Base-by-base conservation (phyloP, 2,113 vertebrate species). In the Chaetura pelagica region DNA sequence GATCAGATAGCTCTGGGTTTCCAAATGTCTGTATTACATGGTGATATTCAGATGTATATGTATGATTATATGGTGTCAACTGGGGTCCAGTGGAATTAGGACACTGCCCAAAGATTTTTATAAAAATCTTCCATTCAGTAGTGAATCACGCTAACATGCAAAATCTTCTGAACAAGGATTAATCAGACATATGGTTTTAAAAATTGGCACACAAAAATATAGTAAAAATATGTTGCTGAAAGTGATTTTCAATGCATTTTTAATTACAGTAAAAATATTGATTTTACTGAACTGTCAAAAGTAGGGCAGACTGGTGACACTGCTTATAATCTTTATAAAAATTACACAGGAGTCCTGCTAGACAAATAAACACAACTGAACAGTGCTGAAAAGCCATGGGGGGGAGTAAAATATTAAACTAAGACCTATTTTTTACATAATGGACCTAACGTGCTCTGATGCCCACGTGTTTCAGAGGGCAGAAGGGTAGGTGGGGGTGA, bases 201-300 rank as follows among this genome's bases (percentile, higher is more conserved):
- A 49, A 54, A 35, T 16, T 29, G 21, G 4, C 27, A 59, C 30
- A 17, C 61, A 62, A 48, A n/a, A 35, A 42, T 12, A 48, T 46
- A 32, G 20, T 44, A 34, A 51, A 80, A 76, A n/a, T 22, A 9
- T 58, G 20, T 51, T 73, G 20, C 46, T n/a, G 11, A 74, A 92
- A 80, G 63, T 38, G 34, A 57, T 57, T 87, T 83, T 73, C 22
- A 79, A 64, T 80, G 40, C 35, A 26, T 82, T 82, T 91, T 90
- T 90, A 9, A 20, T 64, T 62, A 51, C 17, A 80, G 62, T 32
- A 32, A 72, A 88, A 62, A 61, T 51, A 64, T 1, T 52, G 57
- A 67, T 84, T 79, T 61, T 84, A 42, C 1, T 3, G 52, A 71
- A 42, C 57, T 48, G 26, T 78, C 62, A 46, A 23, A 94, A 84